Percentiles rank a stretch among this genome's conserved stretches.
Evolutionary conservation across 2,797 vertebrate genomes (phyloP).

Genomic region (Molossus molossus): DNA sequence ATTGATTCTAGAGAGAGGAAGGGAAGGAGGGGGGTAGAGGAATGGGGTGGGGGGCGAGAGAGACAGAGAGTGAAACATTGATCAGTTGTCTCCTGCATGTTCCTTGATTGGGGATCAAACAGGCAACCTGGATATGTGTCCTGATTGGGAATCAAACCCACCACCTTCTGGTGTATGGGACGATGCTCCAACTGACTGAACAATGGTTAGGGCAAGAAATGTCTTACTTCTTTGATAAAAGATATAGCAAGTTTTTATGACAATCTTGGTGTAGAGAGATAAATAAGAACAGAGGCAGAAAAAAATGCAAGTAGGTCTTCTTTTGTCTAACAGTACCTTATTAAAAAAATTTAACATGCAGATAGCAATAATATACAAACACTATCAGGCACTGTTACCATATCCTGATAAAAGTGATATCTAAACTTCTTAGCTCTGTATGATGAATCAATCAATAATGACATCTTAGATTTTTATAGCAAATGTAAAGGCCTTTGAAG

Average conservation of each 20-base stretch:
- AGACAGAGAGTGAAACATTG: no score
- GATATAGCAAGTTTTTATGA: constrained; percentile 32
- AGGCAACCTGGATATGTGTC: no score
- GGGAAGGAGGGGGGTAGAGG: no score
- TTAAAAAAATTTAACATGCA: background rate
- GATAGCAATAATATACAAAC: background rate
- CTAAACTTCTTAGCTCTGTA: background rate
- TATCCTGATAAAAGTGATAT: background rate
- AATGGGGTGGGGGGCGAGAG: no score
- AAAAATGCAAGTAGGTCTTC: background rate
- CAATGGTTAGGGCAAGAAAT: background rate
- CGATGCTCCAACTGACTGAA: background rate
- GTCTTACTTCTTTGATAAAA: constrained; percentile 49
- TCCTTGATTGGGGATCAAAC: no score
- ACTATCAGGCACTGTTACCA: background rate
- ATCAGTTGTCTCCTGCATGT: no score
- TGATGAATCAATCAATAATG: constrained; percentile 16
- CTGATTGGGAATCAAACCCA: background rate
- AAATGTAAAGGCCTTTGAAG: background rate
- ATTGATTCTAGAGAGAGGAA: no score
- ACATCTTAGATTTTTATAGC: background rate
- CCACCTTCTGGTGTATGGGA: background rate
- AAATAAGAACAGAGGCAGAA: constrained; percentile 20
- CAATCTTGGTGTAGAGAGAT: background rate
- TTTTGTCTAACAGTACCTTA: background rate